These are phyloP conservation scores for Octodon degus DNA, from an alignment of 2,113 vertebrate species.

Conservation along the genomic window DNA sequence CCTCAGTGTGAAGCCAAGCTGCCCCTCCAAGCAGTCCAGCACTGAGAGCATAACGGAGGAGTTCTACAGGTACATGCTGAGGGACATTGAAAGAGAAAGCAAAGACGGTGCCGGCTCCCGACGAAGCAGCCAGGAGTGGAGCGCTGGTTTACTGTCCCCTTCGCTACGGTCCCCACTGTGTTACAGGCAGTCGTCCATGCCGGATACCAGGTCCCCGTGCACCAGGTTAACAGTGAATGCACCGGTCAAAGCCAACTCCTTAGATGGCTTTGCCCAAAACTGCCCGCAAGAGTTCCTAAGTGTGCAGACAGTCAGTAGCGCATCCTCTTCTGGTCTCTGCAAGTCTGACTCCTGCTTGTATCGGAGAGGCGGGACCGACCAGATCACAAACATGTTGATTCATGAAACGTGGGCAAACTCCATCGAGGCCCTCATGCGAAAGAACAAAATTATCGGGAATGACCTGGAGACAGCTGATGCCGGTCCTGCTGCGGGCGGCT, in stretches of 20 bases:
- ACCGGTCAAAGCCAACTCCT: constrained; percentile 96
- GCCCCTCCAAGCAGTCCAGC: constrained; percentile 97
- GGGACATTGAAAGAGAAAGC: constrained; percentile 94
- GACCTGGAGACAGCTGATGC: constrained; percentile 86
- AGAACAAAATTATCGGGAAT: constrained; percentile 96
- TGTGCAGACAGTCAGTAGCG: constrained; percentile 86
- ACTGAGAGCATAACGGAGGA: constrained; percentile 99
- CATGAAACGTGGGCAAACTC: constrained; percentile 97
- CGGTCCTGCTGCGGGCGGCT: constrained; percentile 83
- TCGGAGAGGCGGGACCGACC: constrained; percentile 91
- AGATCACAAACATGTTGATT: constrained; percentile 96
- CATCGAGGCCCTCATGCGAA: constrained; percentile 96
- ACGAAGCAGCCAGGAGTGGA: constrained; percentile 93
- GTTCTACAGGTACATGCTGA: constrained; percentile 97
- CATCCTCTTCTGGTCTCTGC: constrained; percentile 91
- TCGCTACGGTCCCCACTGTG: constrained; percentile 90
- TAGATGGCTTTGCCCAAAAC: constrained; percentile 94
- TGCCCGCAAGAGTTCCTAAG: constrained; percentile 89
- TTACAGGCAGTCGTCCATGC: constrained; percentile 94
- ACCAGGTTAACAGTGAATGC: constrained; percentile 92
- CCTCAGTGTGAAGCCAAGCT: constrained; percentile 91
- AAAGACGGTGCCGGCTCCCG: constrained; percentile 86
- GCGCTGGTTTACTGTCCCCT: constrained; percentile 89
- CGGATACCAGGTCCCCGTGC: constrained; percentile 91
- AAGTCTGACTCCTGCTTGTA: constrained; percentile 98